Evolutionary conservation across 2,797 vertebrate genomes (phyloP), one percentile per base, ranked within the genome.

Genomic region (Paramormyrops hopkinsi): DNA sequence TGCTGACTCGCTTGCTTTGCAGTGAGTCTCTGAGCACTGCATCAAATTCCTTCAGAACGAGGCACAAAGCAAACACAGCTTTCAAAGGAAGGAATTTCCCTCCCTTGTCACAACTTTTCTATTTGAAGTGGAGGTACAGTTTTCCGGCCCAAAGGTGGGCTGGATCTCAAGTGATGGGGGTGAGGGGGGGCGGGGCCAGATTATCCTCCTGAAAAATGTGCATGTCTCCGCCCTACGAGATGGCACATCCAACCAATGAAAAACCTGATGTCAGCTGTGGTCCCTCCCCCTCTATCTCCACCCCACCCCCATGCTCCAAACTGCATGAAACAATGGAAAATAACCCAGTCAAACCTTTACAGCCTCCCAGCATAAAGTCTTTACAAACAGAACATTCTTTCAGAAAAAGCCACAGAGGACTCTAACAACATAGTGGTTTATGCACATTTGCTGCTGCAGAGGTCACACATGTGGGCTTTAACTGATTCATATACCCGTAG

Each of bases 311-410:
- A 89, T 89, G 85, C 79, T 87, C 88, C 92, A 91, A 94, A 92
- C 91, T 91, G 50, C 91, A 92, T 94, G 93, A 95, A 93, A 92
- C 90, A 95, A 95, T 95, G 95, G 94, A 96, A 96, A 96, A 93
- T 93, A 92, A 92, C 69, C 84, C 84, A 94, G 93, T 93, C 94
- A 94, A 94, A 94, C 91, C 92, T 95, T 94, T 88, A 91, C 90
- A 92, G 93, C 65, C 91, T 91, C 91, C 93, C 90, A 90, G 89
- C 88, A 93, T 91, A 95, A 92, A 88, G 41, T 12, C 41, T 46
- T 8, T 53, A 83, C 3, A 48, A 83, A 87, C 29, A 0, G 95
- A 96, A 88, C 93, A 96, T 93, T 93, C 90, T 91, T 92, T 14
- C 7, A 76, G 17, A 69, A 41, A 46, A 56, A 83, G 6, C 54